Base-by-base conservation (phyloP, 2,888 invertebrate genomes). In the Erebia epiphron region DNA sequence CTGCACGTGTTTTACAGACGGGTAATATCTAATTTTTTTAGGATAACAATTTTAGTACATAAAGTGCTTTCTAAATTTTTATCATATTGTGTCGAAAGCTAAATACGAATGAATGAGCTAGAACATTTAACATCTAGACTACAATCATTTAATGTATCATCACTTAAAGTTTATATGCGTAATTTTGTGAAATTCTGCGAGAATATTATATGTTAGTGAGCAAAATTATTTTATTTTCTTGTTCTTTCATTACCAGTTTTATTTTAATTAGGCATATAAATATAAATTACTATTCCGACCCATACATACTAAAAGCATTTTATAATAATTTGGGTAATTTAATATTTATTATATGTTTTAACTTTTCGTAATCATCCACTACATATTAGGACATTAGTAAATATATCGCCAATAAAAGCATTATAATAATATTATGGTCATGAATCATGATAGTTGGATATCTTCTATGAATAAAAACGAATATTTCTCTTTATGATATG, bases 1-100 rank as follows among this genome's bases (percentile, higher is more conserved):
- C 67, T 67, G 73, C 54, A 49, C 64, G 41, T 18, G 56, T 21
- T 54, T 73, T 52, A 70, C 9, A 62, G 52, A 66, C n/a, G 54
- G 46, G 43, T 69, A 73, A 72, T 64, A 50, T 54, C 76, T 75
- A 74, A 72, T 57, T 67, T 73, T 61, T 67, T 75, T 77, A 78
- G 68, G 58, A 79, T 88, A 89, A 85, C 79, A 85, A 84, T 80
- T 75, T 81, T 80, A 80, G 67, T 82, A 85, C 79, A 83, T 84
- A 85, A 26, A 80, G 92, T 92, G 92, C 92, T 85, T 85, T 84
- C 92, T 92, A 92, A 81, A 76, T 84, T 79, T 85, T 85, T 82
- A 77, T 81, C 83, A 80, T 79, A 35, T 35, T 7, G 87, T 89
- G 87, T 86, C 81, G 84, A 86, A 84, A 84, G 80, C 86, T 88